These are phyloP conservation scores for Pseudochromis fuscus DNA, from an alignment of 2,797 vertebrate genomes.

Conservation along the genomic window DNA sequence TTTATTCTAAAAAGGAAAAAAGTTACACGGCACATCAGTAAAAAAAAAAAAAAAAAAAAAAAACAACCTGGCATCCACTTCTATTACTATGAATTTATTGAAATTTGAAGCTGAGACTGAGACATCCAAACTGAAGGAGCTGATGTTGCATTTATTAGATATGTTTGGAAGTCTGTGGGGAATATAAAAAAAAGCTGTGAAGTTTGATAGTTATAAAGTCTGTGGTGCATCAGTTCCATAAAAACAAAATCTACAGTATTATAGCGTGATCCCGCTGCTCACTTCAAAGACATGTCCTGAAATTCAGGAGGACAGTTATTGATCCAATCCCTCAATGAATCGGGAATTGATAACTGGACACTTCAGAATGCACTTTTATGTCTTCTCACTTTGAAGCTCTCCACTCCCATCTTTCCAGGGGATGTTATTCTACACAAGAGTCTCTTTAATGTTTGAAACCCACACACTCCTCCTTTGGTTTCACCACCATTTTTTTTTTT, in stretches of 20 bases:
- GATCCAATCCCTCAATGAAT: constrained; percentile 81
- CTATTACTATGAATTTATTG: constrained; percentile 28
- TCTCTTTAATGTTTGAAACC: constrained; percentile 72
- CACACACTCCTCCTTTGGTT: constrained; percentile 34
- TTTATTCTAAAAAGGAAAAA: constrained; percentile 30
- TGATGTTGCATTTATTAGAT: constrained; percentile 60
- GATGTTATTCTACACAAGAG: constrained; percentile 62
- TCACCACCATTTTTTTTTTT: constrained; percentile 36
- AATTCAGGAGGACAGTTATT: constrained; percentile 80
- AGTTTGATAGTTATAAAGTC: constrained; percentile 57
- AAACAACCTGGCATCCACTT: constrained; percentile 29
- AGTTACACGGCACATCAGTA: constrained; percentile 31
- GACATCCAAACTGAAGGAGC: constrained; percentile 36
- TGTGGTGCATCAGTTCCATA: constrained; percentile 42
- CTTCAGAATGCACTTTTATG: constrained; percentile 85
- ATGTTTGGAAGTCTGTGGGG: constrained; percentile 42
- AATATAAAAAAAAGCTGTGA: constrained; percentile 58
- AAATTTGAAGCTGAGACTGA: constrained; percentile 50
- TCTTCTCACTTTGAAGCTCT: constrained; percentile 80
- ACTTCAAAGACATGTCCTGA: constrained; percentile 81
- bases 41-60: too few species aligned
- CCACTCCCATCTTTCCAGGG: constrained; percentile 57
- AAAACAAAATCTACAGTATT: constrained; percentile 62
- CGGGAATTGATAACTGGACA: constrained; percentile 80
- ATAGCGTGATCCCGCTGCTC: constrained; percentile 55